Base-by-base conservation (phyloP, 2,113 vertebrate genomes). In the Hiodon tergisus region DNA sequence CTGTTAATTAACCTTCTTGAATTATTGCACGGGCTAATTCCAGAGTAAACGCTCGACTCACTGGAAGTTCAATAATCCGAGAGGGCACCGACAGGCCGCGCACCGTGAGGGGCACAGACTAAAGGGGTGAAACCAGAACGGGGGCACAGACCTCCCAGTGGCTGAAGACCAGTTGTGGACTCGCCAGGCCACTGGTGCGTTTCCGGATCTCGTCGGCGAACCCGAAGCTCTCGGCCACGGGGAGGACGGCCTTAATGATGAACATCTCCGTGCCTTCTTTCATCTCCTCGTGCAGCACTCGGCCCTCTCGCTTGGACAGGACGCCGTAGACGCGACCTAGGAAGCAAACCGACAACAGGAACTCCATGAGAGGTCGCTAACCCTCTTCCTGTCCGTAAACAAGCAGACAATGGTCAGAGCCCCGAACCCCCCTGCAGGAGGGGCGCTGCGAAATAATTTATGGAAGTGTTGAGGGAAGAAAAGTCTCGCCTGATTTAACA, bases 181-280 rank as follows among this genome's bases (percentile, higher is more conserved):
- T 98, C 80, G 97, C 97, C 86, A 98, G 85, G 69, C 97, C 97
- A 9, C 97, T 99, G 4, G 97, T 98, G 79, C 93, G 89, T 85
- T 98, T 99, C 81, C 97, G 89, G 87, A 99, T 96, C 85, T 99
- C 97, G 61, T 99, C 96, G 0, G 96, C 95, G 73, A 99, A 98
- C 0, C 97, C 97, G 5, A 99, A 99, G 87, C 97, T 99, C 81
- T 99, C 96, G 0, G 97, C 97, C 13, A 99, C 97, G 0, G 97
- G 97, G 76, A 99, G 90, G 60, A 95, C 89, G 0, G 97, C 97
- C 82, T 93, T 96, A 84, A 99, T 96, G 87, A 92, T 91, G 87
- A 99, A 99, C 90, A 98, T 87, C 76, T 97, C 96, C 0, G 96
- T 96, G 9, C 97, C 97, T 80, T 99, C 96, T 78, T 97, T 99